Percentiles rank a stretch among this genome's conserved stretches.
These are phyloP conservation scores for Diplazon laetatorius DNA, from an alignment of 2,888 invertebrate genomes.

Conservation along the genomic window DNA sequence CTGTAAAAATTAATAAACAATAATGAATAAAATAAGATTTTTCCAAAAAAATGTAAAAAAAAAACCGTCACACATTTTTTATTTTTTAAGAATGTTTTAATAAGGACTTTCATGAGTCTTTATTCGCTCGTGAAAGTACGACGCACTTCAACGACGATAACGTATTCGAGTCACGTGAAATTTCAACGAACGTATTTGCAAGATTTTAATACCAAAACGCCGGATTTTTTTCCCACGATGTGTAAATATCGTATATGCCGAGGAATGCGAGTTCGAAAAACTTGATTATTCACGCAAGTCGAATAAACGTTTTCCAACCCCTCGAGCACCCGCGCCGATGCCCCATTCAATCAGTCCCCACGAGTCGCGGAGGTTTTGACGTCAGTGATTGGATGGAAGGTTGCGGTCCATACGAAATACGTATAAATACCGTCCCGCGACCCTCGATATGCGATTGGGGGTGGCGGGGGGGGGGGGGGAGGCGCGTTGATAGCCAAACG, in stretches of 20 bases:
- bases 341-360: conserved; percentile 35
- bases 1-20: too few species aligned
- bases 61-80: too few species aligned
- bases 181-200: conserved; percentile 69
- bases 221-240: too few species aligned
- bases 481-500: conserved; percentile 51
- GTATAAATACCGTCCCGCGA: conserved; percentile 33
- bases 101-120: background rate
- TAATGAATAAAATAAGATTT: too few species aligned
- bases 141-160: background rate
- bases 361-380: conserved; percentile 32
- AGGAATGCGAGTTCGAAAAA: conserved; percentile 11
- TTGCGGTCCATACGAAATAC: conserved; percentile 14
- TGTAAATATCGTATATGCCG: conserved; percentile 8
- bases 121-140: background rate
- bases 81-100: too few species aligned
- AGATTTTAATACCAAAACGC: conserved; percentile 74
- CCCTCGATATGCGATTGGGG: conserved; percentile 37
- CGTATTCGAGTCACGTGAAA: conserved; percentile 17
- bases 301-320: background rate
- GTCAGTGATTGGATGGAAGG: conserved; percentile 37
- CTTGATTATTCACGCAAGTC: conserved; percentile 13
- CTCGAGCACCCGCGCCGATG: conserved; percentile 10
- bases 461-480: too few species aligned
- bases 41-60: too few species aligned